Evolutionary conservation across 2,113 vertebrate genomes (phyloP).

Genomic region (Cepphus grylle): DNA sequence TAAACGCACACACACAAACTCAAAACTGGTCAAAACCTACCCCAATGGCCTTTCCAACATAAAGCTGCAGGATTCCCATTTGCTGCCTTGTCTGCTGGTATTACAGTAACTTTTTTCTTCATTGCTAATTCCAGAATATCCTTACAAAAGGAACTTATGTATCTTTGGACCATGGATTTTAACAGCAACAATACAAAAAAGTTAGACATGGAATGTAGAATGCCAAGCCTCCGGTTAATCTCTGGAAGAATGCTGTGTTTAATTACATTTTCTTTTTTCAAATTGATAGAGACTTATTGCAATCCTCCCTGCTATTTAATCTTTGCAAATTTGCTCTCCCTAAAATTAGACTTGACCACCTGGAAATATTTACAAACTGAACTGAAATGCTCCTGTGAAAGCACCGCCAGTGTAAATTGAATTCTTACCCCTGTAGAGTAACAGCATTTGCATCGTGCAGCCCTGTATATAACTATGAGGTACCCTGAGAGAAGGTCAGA

Average conservation of each 20-base stretch:
- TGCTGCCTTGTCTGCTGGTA: not conserved
- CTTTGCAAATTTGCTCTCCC: constrained; percentile 63
- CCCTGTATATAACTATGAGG: not conserved
- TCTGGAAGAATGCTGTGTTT: constrained; percentile 38
- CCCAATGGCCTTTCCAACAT: not conserved
- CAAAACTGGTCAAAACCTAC: not conserved
- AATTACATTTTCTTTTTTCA: constrained; percentile 51
- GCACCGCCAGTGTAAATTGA: not conserved
- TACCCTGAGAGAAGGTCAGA: constrained; percentile 23
- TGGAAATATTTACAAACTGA: constrained; percentile 69
- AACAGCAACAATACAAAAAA: not conserved
- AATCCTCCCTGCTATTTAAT: constrained; percentile 56
- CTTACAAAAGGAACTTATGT: constrained; percentile 6
- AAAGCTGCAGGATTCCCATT: not conserved
- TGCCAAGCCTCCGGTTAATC: not conserved
- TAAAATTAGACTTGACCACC: constrained; percentile 65
- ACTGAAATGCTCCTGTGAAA: constrained; percentile 41
- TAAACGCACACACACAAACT: not conserved
- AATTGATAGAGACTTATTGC: constrained; percentile 44
- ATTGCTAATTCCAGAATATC: not conserved
- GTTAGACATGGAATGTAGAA: not conserved
- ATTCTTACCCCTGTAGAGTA: constrained; percentile 2
- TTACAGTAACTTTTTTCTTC: not conserved
- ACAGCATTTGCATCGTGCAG: not conserved
- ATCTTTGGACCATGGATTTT: constrained; percentile 5